Conservation (phyloP, 2,797 vertebrate species). For the Spondyliosoma cantharus region DNA sequence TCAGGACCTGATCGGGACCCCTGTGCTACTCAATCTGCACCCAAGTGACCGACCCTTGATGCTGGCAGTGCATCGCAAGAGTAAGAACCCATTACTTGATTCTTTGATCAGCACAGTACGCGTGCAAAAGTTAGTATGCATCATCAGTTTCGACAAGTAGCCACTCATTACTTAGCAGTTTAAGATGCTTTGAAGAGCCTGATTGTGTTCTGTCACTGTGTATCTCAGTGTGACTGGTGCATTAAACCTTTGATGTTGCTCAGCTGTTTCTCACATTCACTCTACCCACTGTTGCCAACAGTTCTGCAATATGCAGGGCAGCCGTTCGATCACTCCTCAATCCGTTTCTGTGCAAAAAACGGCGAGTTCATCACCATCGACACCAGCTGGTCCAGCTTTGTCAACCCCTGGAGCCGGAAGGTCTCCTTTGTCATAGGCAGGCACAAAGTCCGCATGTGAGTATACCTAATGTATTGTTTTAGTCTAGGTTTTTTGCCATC, state of each 20-base stretch:
- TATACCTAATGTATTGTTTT: conserved; percentile 28
- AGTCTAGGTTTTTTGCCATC: background rate
- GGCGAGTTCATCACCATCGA: conserved; percentile 96
- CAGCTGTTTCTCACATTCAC: conserved; percentile 6
- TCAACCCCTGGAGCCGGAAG: conserved; percentile 98
- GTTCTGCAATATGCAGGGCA: conserved; percentile 91
- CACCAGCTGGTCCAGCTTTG: conserved; percentile 98
- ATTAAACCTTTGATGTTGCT: background rate
- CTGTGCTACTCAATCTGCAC: conserved; percentile 91
- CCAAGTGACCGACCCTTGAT: conserved; percentile 93
- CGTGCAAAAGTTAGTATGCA: too few species aligned
- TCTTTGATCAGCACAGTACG: too few species aligned
- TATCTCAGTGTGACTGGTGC: background rate
- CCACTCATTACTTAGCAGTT: background rate
- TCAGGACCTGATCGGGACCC: conserved; percentile 94
- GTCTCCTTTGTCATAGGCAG: conserved; percentile 97
- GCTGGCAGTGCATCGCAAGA: conserved; percentile 94
- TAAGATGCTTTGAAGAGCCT: background rate
- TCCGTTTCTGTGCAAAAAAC: conserved; percentile 92
- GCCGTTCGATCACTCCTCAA: conserved; percentile 94
- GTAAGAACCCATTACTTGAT: conserved; percentile 73
- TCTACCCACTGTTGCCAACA: conserved; percentile 38
- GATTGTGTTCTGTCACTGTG: background rate
- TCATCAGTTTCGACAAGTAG: background rate
- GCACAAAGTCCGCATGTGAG: conserved; percentile 98